Evolutionary conservation across 1,140 invertebrate genomes (phyloP), one percentile per base, ranked within the genome.

Genomic region (Hetaerina americana): DNA sequence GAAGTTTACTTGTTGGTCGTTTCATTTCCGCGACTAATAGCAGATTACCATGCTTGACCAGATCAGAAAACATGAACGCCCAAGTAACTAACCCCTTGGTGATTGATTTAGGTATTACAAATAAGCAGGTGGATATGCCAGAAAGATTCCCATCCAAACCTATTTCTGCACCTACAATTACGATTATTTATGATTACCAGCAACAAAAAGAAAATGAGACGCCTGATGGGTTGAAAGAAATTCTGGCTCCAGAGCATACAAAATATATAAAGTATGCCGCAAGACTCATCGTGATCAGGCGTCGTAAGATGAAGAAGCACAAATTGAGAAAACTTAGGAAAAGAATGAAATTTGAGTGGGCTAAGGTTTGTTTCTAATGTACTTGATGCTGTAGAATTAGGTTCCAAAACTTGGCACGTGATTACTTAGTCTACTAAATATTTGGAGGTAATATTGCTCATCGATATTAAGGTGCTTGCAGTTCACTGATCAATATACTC

Each of bases 301-400:
- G 86, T 66, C 86, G 85, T 40, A 96, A 95, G 81, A 94, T 96
- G 89, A 93, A 90, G 77, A 92, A 89, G 76, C 93, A 95, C 77
- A 92, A 94, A 78, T 82, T 90, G 66, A 89, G 78, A 77, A 95
- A 95, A 80, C 79, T 92, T 27, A 84, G 90, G 71, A 94, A 90
- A 77, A 87, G 81, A 73, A 92, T 92, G 89, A 89, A 88, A 76
- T 89, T 86, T 80, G 83, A 86, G 66, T 89, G 88, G 85, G 85
- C 85, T n/a, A 92, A 90, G 78, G 81, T 86, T 10, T 12, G 40
- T 57, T 57, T 57, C 31, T 40, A 40, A 57, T 57, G 40, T 57
- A 5, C 40, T 18, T 40, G 31, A 40, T 40, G 5, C 6, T 40
- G 31, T 8, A 8, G 31, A 8, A 40, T 8, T 40, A 8, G 15